These are phyloP conservation scores for Cynoglossus semilaevis DNA, from an alignment of 2,113 vertebrate species.

Conservation along the genomic window DNA sequence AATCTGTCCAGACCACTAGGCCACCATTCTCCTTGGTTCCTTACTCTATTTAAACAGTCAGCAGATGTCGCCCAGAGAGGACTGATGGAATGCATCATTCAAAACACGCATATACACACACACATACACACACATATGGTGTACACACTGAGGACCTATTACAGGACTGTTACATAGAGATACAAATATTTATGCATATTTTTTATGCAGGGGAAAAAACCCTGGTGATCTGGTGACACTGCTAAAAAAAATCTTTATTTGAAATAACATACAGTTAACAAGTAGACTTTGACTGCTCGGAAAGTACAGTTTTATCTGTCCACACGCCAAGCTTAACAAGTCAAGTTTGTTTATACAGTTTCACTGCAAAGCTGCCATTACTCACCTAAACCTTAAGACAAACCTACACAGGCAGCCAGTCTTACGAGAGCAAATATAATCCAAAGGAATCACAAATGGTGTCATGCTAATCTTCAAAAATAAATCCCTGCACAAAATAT, in stretches of 20 bases:
- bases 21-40: constrained; percentile 6
- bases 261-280: constrained; percentile 10
- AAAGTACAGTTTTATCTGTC: constrained; percentile 34
- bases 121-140: background rate
- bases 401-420: constrained; percentile 1
- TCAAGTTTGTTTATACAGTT: constrained; percentile 29
- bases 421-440: constrained; percentile 1
- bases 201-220: background rate
- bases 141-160: constrained; percentile 3
- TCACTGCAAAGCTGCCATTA: constrained; percentile 14
- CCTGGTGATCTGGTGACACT: background rate
- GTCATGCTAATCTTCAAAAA: background rate
- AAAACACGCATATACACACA: background rate
- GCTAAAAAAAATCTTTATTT: constrained; percentile 9
- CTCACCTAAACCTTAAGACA: constrained; percentile 8
- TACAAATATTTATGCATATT: background rate
- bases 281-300: constrained; percentile 35
- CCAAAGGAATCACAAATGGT: background rate
- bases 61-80: constrained; percentile 5
- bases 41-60: constrained; percentile 39
- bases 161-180: background rate
- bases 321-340: constrained; percentile 32
- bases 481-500: background rate
- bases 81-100: constrained; percentile 8
- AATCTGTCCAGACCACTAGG: constrained; percentile 39